Evolutionary conservation across 35 echinoderm and acorn worm species (phyloP), one percentile per base, ranked within the genome.

Genomic region (Patiria miniata): DNA sequence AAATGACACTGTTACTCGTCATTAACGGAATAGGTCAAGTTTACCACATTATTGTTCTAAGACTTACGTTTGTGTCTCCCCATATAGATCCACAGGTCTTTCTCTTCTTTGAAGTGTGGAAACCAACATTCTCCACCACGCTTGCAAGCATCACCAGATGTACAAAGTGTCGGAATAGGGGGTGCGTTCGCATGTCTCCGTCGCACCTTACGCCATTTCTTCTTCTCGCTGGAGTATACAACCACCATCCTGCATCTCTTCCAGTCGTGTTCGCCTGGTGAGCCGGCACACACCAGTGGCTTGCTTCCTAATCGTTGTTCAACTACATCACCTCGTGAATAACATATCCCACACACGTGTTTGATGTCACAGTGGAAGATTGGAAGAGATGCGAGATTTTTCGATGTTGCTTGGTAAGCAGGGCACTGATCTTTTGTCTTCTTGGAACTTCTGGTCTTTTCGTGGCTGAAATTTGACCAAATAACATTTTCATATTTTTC

Each of bases 101-200:
- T 30, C 29, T 73, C 65, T 73, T 73, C 65, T 32, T 73, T 22
- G 26, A 34, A 23, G 65, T 73, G 65, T 33, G 87, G 77, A 69
- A 83, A 87, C 87, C 87, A 86, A 68, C 94, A 97, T n/a, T 89
- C 77, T n/a, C n/a, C n/a, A 9, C 15, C 50, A 36, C 83, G 90
- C 29, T 82, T 23, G 84, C 93, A 95, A 15, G 36, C 51, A 19
- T 28, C 37, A 15, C 40, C 58, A 2, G 34, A 39, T 65, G 15
- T 69, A 77, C 93, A 95, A 21, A 95, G 9, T 0, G 23, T 57
- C 0, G 89, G 93, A 37, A 84, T 58, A 15, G 68, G 85, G 40
- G 68, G n/a, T n/a, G n/a, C 52, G 40, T 65, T 80, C n/a, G 32
- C 54, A 39, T 88, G 83, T 19, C 89, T 40, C 3, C 60, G 19